phyloP scores from a whole-genome alignment of 1,140 invertebrate genomes.

The Ceratosolen fusciceps region DNA sequence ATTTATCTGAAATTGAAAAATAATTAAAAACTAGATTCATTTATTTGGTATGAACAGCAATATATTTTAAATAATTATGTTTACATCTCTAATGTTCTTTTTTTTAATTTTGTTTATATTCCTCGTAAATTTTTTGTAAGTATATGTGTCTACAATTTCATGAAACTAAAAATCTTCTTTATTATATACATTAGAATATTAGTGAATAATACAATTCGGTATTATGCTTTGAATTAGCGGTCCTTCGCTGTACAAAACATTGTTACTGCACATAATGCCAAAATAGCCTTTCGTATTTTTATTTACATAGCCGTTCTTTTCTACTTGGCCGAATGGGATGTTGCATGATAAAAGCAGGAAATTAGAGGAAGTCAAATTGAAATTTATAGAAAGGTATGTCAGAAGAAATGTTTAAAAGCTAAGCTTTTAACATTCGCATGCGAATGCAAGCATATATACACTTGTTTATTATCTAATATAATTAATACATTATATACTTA shows the following conservation, averaged over 20 bases:
- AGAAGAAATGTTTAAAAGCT: background rate
- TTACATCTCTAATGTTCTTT: background rate
- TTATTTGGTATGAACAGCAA: too few relatives aligned
- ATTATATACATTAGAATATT: slow-evolving; percentile 53
- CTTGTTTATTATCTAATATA: too few relatives aligned
- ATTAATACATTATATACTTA: too few relatives aligned
- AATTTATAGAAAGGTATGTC: background rate
- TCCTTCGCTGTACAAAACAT: slow-evolving; percentile 52
- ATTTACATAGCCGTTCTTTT: slow-evolving; percentile 48
- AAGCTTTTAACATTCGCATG: background rate
- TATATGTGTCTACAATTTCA: too few relatives aligned
- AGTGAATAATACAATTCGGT: slow-evolving; percentile 57
- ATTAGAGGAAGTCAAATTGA: slow-evolving; percentile 21
- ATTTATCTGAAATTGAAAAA: too few relatives aligned
- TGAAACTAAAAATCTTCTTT: slow-evolving; percentile 36
- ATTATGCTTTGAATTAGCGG: slow-evolving; percentile 57
- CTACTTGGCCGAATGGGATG: background rate
- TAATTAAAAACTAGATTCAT: too few relatives aligned
- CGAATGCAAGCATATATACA: too few relatives aligned
- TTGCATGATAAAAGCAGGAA: slow-evolving; percentile 1
- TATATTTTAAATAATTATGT: too few relatives aligned
- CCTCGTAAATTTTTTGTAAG: too few relatives aligned
- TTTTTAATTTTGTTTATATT: too few relatives aligned
- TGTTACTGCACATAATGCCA: slow-evolving; percentile 44
- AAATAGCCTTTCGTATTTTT: slow-evolving; percentile 46